phyloP scores from a whole-genome alignment of 2,113 vertebrate species.

The Casuarius casuarius region DNA sequence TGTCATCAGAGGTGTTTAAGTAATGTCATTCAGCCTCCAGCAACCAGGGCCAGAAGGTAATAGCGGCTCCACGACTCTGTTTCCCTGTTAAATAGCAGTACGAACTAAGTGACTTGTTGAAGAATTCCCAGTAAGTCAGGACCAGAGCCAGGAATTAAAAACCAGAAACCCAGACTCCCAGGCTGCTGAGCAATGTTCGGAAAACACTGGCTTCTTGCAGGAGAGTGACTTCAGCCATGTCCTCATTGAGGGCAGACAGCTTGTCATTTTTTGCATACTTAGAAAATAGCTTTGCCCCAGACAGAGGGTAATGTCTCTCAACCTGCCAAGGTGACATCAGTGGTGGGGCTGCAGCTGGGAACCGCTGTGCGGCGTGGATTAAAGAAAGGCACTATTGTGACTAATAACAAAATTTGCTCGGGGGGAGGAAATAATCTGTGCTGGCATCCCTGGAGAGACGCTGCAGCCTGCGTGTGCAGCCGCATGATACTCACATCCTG shows the following conservation, averaged over 20 bases:
- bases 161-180: neutral
- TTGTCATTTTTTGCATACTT: neutral
- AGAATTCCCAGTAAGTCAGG: neutral
- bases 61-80: neutral
- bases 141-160: neutral
- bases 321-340: neutral
- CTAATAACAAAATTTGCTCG: neutral
- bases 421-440: neutral
- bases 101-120: neutral
- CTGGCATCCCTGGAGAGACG: neutral
- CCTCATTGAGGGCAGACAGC: neutral
- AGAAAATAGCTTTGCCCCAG: neutral
- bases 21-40: neutral
- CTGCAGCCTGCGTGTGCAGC: accelerated
- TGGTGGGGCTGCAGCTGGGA: neutral
- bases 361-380: neutral
- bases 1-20: neutral
- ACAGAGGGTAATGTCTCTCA: neutral
- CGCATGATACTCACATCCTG: accelerated
- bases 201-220: neutral
- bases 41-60: neutral
- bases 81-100: too few relatives aligned
- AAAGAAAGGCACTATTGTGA: neutral
- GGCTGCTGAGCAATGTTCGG: neutral
- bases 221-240: neutral